Percentiles rank a stretch among this genome's conserved stretches.
phyloP scores from a whole-genome alignment of 23 tunicate species.

The Styela plicata region DNA sequence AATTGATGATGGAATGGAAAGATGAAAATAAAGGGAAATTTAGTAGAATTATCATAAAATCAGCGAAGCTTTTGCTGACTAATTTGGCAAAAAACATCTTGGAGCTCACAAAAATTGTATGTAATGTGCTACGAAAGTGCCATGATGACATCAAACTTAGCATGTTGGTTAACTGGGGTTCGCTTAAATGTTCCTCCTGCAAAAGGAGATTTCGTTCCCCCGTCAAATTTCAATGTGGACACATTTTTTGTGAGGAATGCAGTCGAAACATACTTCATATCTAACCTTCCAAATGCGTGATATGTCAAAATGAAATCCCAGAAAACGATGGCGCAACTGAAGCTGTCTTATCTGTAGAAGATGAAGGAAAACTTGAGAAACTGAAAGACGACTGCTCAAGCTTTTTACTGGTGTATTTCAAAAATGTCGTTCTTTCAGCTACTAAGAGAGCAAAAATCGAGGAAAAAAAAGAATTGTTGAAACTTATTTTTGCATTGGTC shows the following conservation, averaged over 20 bases:
- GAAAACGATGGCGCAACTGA: conserved; percentile 7
- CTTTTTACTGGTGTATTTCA: conserved; percentile 52
- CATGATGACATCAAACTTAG: conserved; percentile 22
- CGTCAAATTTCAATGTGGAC: conserved; percentile 44
- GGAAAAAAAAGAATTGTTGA: not conserved
- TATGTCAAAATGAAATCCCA: conserved; percentile 14
- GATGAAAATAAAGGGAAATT: too few relatives aligned
- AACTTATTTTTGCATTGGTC: not conserved
- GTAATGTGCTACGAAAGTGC: conserved; percentile 31
- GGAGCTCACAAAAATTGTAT: conserved; percentile 25
- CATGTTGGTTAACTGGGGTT: conserved; percentile 34
- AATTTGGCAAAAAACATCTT: not conserved
- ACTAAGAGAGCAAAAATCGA: not conserved
- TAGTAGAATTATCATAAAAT: too few relatives aligned
- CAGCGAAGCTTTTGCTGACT: conserved; percentile 25
- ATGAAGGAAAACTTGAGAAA: conserved; percentile 14
- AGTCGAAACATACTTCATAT: not conserved
- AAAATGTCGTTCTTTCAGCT: conserved; percentile 32
- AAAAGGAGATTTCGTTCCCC: not conserved
- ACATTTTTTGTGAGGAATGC: conserved; percentile 39
- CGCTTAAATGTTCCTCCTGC: conserved; percentile 35
- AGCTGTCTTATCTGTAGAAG: not conserved
- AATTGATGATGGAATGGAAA: conserved; percentile 14
- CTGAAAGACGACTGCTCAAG: conserved; percentile 43
- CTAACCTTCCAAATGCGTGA: conserved; percentile 19